Evolutionary conservation across 1,140 invertebrate species (phyloP).

Genomic region (Potamilus streckersoni): DNA sequence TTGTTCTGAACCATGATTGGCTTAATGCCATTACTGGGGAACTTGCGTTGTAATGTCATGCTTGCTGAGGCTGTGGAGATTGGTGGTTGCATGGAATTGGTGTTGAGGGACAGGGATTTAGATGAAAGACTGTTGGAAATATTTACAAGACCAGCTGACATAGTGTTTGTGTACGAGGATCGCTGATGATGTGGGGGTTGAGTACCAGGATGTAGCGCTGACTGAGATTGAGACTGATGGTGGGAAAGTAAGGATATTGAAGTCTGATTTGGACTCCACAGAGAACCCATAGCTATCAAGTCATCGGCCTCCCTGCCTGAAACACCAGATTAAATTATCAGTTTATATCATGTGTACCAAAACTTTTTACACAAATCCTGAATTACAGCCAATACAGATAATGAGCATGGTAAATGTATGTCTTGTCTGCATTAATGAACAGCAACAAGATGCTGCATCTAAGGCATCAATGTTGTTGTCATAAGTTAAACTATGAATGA

Average conservation of each 20-base stretch:
- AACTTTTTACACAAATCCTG: too few species aligned
- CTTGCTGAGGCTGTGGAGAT: constrained; percentile 11
- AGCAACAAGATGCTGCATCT: too few species aligned
- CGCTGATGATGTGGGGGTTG: constrained; percentile 10
- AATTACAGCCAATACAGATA: too few species aligned
- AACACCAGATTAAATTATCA: not conserved
- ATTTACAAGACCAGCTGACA: not conserved
- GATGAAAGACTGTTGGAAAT: constrained; percentile 23
- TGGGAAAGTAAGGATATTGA: constrained; percentile 7
- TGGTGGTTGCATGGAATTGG: constrained; percentile 16
- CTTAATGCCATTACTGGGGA: constrained; percentile 19
- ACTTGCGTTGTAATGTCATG: constrained; percentile 30
- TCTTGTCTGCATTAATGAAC: too few species aligned
- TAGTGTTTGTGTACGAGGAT: too few species aligned
- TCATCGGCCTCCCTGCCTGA: constrained; percentile 41
- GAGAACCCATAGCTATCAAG: constrained; percentile 51
- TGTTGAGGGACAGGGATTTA: constrained; percentile 16
- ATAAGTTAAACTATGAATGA: too few species aligned
- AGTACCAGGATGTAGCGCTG: not conserved
- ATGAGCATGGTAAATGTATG: too few species aligned
- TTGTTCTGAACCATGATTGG: constrained; percentile 26
- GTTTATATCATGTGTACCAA: not conserved
- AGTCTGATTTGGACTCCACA: constrained; percentile 39
- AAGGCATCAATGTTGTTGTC: too few species aligned
- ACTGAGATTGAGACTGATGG: constrained; percentile 6